Percentiles rank a stretch among this genome's conserved stretches.
Conservation (phyloP, 1,140 invertebrate species). For the Paraescarpia echinospica region DNA sequence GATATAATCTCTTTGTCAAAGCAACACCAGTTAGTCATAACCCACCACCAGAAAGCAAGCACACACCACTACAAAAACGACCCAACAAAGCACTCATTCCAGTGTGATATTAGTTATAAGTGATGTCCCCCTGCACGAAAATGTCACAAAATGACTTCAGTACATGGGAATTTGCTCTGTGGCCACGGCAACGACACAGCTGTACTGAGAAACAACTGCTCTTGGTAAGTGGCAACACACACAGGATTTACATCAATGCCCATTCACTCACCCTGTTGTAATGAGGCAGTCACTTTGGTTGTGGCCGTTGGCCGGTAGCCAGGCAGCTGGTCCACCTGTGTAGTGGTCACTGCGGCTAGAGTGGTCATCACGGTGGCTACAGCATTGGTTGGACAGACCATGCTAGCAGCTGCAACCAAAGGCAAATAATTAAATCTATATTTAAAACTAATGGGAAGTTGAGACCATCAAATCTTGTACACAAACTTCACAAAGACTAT, state of each 20-base stretch:
- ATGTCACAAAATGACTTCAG: neutral
- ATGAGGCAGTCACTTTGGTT: neutral
- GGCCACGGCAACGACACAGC: constrained; percentile 13
- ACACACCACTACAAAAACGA: neutral
- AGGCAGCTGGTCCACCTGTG: constrained; percentile 22
- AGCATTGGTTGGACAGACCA: neutral
- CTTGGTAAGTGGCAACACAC: neutral
- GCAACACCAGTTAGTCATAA: neutral
- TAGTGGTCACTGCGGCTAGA: neutral
- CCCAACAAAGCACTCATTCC: neutral
- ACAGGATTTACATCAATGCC: neutral
- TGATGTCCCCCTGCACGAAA: neutral
- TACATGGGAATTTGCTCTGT: neutral
- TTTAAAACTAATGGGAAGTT: too few species aligned
- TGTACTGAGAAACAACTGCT: neutral
- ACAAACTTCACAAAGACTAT: too few species aligned
- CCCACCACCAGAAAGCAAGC: neutral
- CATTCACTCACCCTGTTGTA: neutral
- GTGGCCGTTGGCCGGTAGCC: constrained; percentile 13
- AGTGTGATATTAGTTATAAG: neutral
- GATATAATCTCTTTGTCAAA: neutral
- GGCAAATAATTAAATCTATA: neutral
- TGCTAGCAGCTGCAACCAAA: neutral
- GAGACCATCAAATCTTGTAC: too few species aligned
- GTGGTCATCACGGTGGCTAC: neutral